Evolutionary conservation across 2,113 vertebrate species (phyloP).

Genomic region (Trogon surrucura): DNA sequence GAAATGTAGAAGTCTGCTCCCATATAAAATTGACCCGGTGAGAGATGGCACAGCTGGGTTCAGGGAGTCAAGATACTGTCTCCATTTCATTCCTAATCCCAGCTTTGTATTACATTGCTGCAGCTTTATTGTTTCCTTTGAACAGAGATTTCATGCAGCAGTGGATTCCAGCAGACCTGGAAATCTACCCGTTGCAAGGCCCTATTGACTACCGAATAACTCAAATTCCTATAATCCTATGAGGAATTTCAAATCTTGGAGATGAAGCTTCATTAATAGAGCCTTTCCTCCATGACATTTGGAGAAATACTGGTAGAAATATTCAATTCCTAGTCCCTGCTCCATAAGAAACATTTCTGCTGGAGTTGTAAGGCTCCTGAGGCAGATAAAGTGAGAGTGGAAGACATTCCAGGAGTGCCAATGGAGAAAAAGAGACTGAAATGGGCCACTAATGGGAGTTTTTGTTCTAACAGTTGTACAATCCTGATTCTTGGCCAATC

Average conservation of each 20-base stretch:
- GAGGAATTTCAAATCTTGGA: neutral
- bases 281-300: neutral
- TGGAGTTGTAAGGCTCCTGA: constrained; percentile 2
- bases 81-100: neutral
- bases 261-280: neutral
- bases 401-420: neutral
- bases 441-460: neutral
- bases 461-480: neutral
- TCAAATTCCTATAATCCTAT: neutral
- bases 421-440: neutral
- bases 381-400: neutral
- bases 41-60: neutral
- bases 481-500: neutral
- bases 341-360: neutral
- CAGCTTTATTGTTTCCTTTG: neutral
- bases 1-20: neutral
- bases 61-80: neutral
- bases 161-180: neutral
- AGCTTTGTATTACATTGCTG: neutral
- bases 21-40: neutral
- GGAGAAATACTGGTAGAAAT: neutral
- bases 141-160: neutral
- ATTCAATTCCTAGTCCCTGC: neutral
- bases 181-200: neutral
- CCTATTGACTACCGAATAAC: neutral